phyloP scores from a whole-genome alignment of 2,113 vertebrate species.

The Pionites leucogaster region DNA sequence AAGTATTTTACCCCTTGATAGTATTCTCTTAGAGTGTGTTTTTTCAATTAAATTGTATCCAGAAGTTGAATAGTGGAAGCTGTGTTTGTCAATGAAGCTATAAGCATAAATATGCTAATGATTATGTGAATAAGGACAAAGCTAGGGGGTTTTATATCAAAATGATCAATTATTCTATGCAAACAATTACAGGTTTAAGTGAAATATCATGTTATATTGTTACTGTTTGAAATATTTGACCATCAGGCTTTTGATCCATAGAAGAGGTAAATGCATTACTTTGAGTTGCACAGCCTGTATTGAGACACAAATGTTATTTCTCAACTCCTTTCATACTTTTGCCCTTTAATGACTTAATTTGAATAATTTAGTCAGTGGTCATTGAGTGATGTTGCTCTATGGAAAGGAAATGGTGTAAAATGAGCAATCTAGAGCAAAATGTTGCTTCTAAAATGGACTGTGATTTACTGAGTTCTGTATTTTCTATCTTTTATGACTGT shows the following conservation, averaged over 20 bases:
- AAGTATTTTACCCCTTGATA: not conserved
- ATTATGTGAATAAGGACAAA: not conserved
- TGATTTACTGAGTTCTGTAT: not conserved
- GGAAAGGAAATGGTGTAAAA: not conserved
- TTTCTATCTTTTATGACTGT: not conserved
- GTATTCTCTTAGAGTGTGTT: not conserved
- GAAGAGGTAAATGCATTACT: not conserved
- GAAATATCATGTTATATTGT: not conserved
- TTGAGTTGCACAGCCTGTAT: not conserved
- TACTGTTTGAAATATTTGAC: not conserved
- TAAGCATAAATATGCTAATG: not conserved
- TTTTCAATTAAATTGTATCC: not conserved
- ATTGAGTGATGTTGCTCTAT: not conserved
- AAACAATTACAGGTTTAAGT: not conserved
- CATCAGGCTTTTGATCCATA: not conserved
- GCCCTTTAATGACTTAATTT: not conserved
- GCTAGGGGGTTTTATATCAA: not conserved
- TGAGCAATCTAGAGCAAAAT: not conserved
- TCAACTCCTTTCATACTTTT: not conserved
- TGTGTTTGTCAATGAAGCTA: not conserved
- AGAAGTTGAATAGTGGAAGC: not conserved
- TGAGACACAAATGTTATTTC: not conserved
- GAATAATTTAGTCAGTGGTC: not conserved
- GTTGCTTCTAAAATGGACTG: not conserved
- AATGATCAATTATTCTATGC: not conserved